Conservation (phyloP, 2,797 vertebrate genomes). For the Anabacerthia variegaticeps region DNA sequence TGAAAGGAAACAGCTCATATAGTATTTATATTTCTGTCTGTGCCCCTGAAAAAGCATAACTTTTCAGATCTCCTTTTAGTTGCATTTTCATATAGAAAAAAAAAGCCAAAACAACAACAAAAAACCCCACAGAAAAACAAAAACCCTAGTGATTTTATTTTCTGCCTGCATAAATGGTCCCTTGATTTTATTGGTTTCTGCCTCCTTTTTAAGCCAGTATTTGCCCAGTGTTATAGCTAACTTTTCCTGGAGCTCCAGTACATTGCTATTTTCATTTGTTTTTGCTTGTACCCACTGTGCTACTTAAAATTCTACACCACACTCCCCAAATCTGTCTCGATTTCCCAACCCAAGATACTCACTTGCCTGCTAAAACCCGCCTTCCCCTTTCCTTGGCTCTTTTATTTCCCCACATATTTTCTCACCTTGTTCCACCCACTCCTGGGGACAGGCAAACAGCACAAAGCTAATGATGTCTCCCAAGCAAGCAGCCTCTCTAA, state of each 20-base stretch:
- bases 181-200: neutral
- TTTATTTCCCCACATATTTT: constrained; percentile 51
- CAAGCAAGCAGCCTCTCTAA: constrained; percentile 63
- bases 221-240: neutral
- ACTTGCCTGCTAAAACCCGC: neutral
- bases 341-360: constrained; percentile 13
- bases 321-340: neutral
- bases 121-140: neutral
- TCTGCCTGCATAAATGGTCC: neutral
- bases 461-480: neutral
- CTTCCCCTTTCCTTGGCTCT: neutral
- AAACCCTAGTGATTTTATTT: neutral
- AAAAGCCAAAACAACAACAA: neutral
- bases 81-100: neutral
- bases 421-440: constrained; percentile 41
- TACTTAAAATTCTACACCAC: neutral
- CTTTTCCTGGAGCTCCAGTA: neutral
- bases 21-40: neutral
- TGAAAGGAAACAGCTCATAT: neutral
- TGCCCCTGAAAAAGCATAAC: neutral
- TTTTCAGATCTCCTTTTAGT: neutral
- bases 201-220: neutral
- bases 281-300: neutral
- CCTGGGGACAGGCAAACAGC: constrained; percentile 3
- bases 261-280: neutral